Conservation (phyloP, 2,888 invertebrate species). For the Danaus chrysippus region DNA sequence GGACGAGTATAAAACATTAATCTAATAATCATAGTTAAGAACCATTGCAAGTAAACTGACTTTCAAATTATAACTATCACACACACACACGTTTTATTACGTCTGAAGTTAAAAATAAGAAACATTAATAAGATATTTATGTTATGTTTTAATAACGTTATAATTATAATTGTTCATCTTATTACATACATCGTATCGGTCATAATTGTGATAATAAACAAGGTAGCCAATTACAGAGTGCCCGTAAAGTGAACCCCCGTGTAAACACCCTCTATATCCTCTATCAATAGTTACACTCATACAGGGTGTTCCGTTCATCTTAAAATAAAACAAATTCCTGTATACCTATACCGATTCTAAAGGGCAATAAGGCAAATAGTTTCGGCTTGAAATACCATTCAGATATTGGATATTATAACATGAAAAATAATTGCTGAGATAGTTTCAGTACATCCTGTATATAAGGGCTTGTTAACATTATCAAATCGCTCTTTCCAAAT, state of each 20-base stretch:
- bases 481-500: slow-evolving; percentile 61
- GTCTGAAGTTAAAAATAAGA: too few relatives aligned
- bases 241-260: slow-evolving; percentile 58
- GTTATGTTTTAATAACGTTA: neutral
- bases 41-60: too few relatives aligned
- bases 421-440: neutral
- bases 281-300: slow-evolving; percentile 35
- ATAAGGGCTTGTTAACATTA: slow-evolving; percentile 58
- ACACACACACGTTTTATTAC: too few relatives aligned
- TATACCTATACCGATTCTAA: too few relatives aligned
- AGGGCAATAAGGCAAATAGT: too few relatives aligned
- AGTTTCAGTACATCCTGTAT: slow-evolving; percentile 30
- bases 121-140: too few relatives aligned
- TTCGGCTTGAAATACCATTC: too few relatives aligned
- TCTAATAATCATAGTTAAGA: too few relatives aligned
- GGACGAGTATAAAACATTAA: too few relatives aligned
- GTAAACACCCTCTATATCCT: slow-evolving; percentile 44
- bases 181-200: neutral
- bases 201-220: slow-evolving; percentile 29
- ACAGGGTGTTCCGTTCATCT: slow-evolving; percentile 29
- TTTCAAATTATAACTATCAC: too few relatives aligned
- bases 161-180: slow-evolving; percentile 6
- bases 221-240: slow-evolving; percentile 54
- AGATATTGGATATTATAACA: too few relatives aligned
- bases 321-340: neutral